Conservation (phyloP, 2,113 vertebrate species). For the Dipodomys spectabilis region DNA sequence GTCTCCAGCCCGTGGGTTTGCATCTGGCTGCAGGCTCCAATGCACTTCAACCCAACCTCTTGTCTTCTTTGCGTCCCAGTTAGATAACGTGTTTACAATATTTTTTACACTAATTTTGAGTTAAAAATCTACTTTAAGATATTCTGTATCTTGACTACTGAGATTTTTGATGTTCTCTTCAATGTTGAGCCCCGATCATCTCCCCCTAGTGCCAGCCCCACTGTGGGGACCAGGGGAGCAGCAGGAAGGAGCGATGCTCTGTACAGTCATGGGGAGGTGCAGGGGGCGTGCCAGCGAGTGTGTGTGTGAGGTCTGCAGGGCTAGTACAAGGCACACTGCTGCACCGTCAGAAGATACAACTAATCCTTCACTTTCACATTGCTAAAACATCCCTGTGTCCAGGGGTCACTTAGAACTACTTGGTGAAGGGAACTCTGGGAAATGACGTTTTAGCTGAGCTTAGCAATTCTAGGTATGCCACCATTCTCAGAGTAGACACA, state of each 20-base stretch:
- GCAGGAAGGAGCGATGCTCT: accelerated
- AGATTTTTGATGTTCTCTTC: background rate
- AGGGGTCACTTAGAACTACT: background rate
- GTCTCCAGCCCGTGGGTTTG: background rate
- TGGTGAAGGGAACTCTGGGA: too few species aligned
- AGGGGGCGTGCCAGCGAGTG: accelerated
- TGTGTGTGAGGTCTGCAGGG: background rate
- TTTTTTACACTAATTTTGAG: background rate
- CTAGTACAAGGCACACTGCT: too few species aligned
- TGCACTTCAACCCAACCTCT: background rate
- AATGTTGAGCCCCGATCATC: background rate
- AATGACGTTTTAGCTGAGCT: background rate
- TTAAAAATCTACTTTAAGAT: background rate
- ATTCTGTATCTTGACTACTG: background rate
- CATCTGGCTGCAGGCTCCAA: background rate
- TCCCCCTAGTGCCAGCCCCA: too few species aligned
- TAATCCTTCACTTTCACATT: background rate
- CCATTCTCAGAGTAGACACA: accelerated
- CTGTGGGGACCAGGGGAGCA: background rate
- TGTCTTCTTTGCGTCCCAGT: background rate
- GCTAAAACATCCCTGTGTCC: background rate
- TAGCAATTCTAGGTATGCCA: background rate
- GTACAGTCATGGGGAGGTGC: accelerated
- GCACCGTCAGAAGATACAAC: background rate
- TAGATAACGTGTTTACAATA: background rate